Evolutionary conservation across 2,797 vertebrate genomes (phyloP).

Genomic region (Sebastes paucispinis): DNA sequence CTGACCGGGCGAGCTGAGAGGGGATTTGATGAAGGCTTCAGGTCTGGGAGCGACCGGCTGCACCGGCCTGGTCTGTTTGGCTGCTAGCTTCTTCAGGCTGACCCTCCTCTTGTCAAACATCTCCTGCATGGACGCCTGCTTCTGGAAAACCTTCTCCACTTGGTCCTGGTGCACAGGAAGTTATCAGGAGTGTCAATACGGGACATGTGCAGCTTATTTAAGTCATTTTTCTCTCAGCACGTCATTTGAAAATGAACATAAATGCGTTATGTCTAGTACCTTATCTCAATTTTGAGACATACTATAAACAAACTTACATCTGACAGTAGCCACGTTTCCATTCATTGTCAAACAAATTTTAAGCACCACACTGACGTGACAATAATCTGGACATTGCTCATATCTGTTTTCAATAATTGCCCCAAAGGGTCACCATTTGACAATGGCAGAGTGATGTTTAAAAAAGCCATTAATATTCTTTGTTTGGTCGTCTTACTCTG

Average conservation of each 20-base stretch:
- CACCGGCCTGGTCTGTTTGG: conserved; percentile 95
- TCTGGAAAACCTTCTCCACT: conserved; percentile 92
- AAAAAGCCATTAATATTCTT: not conserved
- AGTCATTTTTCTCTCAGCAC: not conserved
- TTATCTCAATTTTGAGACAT: not conserved
- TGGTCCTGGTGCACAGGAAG: conserved; percentile 83
- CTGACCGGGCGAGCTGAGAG: conserved; percentile 88
- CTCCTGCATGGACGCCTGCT: conserved; percentile 93
- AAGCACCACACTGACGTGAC: not conserved
- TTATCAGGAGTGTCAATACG: not conserved
- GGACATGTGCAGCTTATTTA: not conserved
- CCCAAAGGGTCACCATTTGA: not conserved
- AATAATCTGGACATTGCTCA: not conserved
- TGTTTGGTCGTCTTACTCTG: conserved; percentile 77
- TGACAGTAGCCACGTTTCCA: not conserved
- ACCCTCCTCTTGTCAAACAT: conserved; percentile 95
- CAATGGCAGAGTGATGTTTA: not conserved
- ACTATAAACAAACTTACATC: not conserved
- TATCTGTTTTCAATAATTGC: not conserved
- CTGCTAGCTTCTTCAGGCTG: conserved; percentile 96
- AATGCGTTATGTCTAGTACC: not conserved
- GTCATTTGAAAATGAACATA: not conserved
- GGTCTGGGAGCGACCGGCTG: conserved; percentile 97
- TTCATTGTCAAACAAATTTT: accelerated
- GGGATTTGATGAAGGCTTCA: conserved; percentile 91